These are phyloP conservation scores for Vulpes vulpes DNA, from an alignment of 2,113 vertebrate species.

Conservation along the genomic window DNA sequence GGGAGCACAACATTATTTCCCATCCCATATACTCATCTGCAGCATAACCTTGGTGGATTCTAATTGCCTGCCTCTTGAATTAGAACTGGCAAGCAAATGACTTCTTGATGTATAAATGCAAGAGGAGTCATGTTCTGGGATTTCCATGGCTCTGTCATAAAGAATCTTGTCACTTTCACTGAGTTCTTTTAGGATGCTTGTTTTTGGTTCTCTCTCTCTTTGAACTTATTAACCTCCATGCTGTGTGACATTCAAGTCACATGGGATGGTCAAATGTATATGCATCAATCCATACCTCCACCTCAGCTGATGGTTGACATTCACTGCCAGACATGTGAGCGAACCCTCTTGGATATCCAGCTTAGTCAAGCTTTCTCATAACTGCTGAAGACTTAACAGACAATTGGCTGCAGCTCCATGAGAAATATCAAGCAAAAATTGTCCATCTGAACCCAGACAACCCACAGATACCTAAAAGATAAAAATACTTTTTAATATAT, in stretches of 20 bases:
- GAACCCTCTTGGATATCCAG: background rate
- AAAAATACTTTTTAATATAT: background rate
- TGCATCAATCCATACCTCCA: background rate
- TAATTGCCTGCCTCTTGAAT: background rate
- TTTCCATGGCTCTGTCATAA: background rate
- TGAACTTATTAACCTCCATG: background rate
- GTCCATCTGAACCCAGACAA: background rate
- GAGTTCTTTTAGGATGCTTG: background rate
- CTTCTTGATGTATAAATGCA: background rate
- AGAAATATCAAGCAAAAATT: background rate
- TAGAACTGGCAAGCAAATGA: background rate
- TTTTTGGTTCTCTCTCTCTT: background rate
- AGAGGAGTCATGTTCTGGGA: background rate
- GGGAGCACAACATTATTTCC: background rate
- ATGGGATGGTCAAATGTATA: background rate
- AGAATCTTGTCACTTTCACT: background rate
- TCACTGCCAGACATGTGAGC: background rate
- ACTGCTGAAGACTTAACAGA: background rate
- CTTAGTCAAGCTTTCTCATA: background rate
- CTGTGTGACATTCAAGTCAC: background rate
- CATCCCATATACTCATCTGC: too few relatives aligned
- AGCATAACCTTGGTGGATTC: background rate
- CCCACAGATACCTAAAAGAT: background rate
- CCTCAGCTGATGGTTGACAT: background rate
- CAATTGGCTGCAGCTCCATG: background rate